Evolutionary conservation across 1,140 invertebrate species (phyloP), one percentile per base, ranked within the genome.

Genomic region (Diachasmimorpha longicaudata): DNA sequence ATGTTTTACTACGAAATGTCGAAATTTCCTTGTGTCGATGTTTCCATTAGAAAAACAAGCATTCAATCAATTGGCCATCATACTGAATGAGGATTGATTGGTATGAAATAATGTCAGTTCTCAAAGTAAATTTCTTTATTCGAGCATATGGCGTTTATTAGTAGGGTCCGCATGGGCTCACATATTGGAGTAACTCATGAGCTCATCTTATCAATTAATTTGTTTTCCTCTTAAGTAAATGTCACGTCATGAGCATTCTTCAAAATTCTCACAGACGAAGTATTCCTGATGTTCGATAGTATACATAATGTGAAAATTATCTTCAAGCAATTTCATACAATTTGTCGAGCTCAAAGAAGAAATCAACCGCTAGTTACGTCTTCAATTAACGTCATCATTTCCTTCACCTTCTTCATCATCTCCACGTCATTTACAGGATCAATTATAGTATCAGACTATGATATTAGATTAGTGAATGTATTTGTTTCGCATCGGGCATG

Each of bases 71-170:
- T 31, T 55, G 3, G 21, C 16, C 52, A 58, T 73, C 48, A 52
- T 52, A n/a, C 2, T 21, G 4, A 52, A 31, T 31, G 31, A 31
- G 31, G 31, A 31, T 31, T 31, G 31, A 31, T 31, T 31, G 39
- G 39, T 10, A 42, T 42, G 39, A 58, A 25, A 58, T 58, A 58
- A 58, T 58, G 55, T 25, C 23, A 58, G 16, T 74, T n/a, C 73
- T 77, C 75, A 83, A 83, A 82, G 77, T 77, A 79, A 79, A 80
- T 81, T 80, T 79, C 77, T 84, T 84, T 84, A 84, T 84, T 84
- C 78, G 79, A 83, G 79, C 78, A 79, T 77, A 84, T 84, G 83
- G 81, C 81, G 75, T 80, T 85, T 83, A 83, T 84, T 86, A 84
- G 78, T 84, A 80, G 77, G 78, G 77, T 84, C 80, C 73, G 79